A percentile compares a stretch with the other conserved stretches of the same genome.
These are phyloP conservation scores for Latheticus oryzae DNA, from an alignment of 2,888 invertebrate species.

Conservation along the genomic window DNA sequence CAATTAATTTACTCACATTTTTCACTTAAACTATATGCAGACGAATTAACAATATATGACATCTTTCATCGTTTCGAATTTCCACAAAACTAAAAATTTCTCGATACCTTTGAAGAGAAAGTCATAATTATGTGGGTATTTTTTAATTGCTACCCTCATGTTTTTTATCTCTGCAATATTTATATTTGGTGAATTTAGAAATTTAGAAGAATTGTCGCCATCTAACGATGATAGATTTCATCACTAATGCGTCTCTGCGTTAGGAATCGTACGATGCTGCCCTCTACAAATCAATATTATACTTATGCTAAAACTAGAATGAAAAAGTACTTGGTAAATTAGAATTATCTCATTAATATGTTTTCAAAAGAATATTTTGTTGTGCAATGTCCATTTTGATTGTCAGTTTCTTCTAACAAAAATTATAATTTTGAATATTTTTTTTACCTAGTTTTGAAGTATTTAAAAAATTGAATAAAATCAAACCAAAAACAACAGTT, in stretches of 20 bases:
- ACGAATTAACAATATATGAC: constrained; percentile 17
- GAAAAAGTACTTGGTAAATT: background rate
- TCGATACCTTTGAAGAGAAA: constrained; percentile 16
- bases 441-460: too few species aligned
- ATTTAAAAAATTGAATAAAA: too few species aligned
- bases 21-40: constrained; percentile 5
- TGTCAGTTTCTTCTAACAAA: too few species aligned
- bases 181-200: constrained; percentile 25
- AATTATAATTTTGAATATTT: too few species aligned
- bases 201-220: constrained; percentile 24
- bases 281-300: constrained; percentile 36
- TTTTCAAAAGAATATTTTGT: too few species aligned
- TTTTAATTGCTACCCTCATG: constrained; percentile 35
- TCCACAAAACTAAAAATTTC: constrained; percentile 20
- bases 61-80: constrained; percentile 27
- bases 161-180: constrained; percentile 21
- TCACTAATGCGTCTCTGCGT: too few species aligned
- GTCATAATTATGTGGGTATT: constrained; percentile 35
- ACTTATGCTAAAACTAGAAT: background rate
- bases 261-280: constrained; percentile 26
- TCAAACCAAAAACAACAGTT: too few species aligned
- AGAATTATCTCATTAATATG: too few species aligned
- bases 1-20: constrained; percentile 17
- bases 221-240: constrained; percentile 14
- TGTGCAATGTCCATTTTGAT: too few species aligned